Evolutionary conservation across 2,113 vertebrate genomes (phyloP).

Genomic region (Ochotona princeps): DNA sequence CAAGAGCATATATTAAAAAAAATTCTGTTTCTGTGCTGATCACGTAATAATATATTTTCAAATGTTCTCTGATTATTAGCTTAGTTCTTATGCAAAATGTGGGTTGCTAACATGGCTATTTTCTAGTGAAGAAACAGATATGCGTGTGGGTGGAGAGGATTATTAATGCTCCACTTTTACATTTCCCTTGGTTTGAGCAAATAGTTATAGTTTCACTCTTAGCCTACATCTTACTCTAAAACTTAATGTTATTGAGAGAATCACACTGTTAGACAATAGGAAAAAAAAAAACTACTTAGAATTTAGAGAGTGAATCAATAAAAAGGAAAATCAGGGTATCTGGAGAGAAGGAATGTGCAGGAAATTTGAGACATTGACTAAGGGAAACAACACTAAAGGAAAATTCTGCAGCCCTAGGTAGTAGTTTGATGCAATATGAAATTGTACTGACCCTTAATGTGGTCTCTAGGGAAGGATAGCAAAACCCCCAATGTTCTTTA

Average conservation of each 20-base stretch:
- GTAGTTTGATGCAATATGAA: slow-evolving; percentile 24
- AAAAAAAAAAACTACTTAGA: not conserved
- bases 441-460: not conserved
- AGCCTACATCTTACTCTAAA: slow-evolving; percentile 7
- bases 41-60: not conserved
- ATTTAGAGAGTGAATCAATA: slow-evolving; percentile 24
- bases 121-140: not conserved
- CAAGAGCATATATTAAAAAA: no score
- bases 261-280: not conserved
- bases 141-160: not conserved
- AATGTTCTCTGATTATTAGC: not conserved
- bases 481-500: slow-evolving; percentile 14
- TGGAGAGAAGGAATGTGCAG: not conserved
- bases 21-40: no score
- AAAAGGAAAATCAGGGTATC: not conserved
- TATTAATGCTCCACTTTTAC: not conserved
- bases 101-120: slow-evolving; percentile 21
- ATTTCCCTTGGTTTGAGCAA: slow-evolving; percentile 20
- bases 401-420: not conserved
- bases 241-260: slow-evolving; percentile 23
- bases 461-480: not conserved
- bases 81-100: not conserved
- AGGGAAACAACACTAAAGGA: not conserved
- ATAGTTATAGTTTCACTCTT: slow-evolving; percentile 52
- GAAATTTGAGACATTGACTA: not conserved